These are phyloP conservation scores for Adrianichthys oophorus DNA, from an alignment of 2,797 vertebrate genomes.

Conservation along the genomic window DNA sequence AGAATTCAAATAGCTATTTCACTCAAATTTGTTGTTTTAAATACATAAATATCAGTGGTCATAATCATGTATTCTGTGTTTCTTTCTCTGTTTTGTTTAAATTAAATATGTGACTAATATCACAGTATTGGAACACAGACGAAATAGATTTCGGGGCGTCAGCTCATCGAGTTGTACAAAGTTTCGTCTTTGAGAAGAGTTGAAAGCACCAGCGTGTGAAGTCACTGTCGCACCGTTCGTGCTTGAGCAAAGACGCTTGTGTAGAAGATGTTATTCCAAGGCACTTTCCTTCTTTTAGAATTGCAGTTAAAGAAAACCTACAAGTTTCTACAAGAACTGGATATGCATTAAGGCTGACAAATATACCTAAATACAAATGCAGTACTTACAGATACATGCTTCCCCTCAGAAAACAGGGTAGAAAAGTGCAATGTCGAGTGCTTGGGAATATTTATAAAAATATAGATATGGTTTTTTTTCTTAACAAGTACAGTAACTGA, in stretches of 20 bases:
- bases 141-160: slow-evolving; percentile 52
- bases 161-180: slow-evolving; percentile 64
- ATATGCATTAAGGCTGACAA: slow-evolving; percentile 71
- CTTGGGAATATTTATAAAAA: slow-evolving; percentile 77
- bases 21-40: slow-evolving; percentile 59
- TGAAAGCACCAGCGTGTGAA: slow-evolving; percentile 74
- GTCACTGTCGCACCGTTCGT: slow-evolving; percentile 58
- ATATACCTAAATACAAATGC: slow-evolving; percentile 72
- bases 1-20: slow-evolving; percentile 65
- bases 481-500: slow-evolving; percentile 45
- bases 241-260: slow-evolving; percentile 57
- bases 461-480: slow-evolving; percentile 63
- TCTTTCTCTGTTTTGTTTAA: slow-evolving; percentile 52
- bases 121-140: slow-evolving; percentile 72
- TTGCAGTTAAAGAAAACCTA: slow-evolving; percentile 62
- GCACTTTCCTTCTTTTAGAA: slow-evolving; percentile 72
- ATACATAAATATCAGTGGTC: slow-evolving; percentile 74
- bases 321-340: slow-evolving; percentile 65
- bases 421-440: slow-evolving; percentile 78
- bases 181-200: slow-evolving; percentile 48
- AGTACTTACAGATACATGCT: slow-evolving; percentile 73
- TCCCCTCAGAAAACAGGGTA: slow-evolving; percentile 70
- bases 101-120: slow-evolving; percentile 64
- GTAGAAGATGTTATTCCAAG: slow-evolving; percentile 76
- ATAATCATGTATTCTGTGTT: slow-evolving; percentile 51